Evolutionary conservation across 1,140 invertebrate genomes (phyloP), one percentile per base, ranked within the genome.

Genomic region (Pissodes strobi): DNA sequence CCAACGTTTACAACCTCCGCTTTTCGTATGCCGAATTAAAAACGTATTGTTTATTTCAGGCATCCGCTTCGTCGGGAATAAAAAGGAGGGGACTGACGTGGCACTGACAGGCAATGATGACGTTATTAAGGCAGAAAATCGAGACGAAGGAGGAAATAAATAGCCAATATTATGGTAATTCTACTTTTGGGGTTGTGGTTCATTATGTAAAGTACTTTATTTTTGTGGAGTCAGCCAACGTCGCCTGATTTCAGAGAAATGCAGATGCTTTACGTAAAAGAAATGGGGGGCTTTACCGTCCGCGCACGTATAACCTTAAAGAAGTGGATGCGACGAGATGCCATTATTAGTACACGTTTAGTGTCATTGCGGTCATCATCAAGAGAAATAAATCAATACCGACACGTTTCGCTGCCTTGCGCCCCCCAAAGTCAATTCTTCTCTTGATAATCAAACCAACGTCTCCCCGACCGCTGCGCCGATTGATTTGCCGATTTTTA

Each of bases 131-230:
- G 23, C 53, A 57, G 53, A 27, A 43, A 57, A 34, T n/a, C 2
- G 13, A 27, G 51, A 13, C 15, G 22, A 21, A 43, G 39, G 39
- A 57, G 39, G 23, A 57, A 57, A 57, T 57, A 57, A 57, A 57
- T 57, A 57, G 53, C 53, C 53, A 27, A 57, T 57, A 57, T 57
- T 57, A 57, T 57, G 53, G 39, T 43, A 57, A 57, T 57, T 43
- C 53, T 17, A 45, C 53, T 25, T 57, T 57, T 57, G 53, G 53
- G 53, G 53, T 57, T 41, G 53, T 30, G 19, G 19, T 38, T 41
- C 53, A 57, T 57, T 57, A 57, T 57, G 53, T 43, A 45, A 57
- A 57, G 53, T 22, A 45, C 39, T 57, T 21, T 57, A 23, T 57
- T 57, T 55, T 52, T 53, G 15, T 37, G 51, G 2, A n/a, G 30